A percentile compares a stretch with the other conserved stretches of the same genome.
Conservation (phyloP, 2,888 invertebrate species). For the Macaria liturata region DNA sequence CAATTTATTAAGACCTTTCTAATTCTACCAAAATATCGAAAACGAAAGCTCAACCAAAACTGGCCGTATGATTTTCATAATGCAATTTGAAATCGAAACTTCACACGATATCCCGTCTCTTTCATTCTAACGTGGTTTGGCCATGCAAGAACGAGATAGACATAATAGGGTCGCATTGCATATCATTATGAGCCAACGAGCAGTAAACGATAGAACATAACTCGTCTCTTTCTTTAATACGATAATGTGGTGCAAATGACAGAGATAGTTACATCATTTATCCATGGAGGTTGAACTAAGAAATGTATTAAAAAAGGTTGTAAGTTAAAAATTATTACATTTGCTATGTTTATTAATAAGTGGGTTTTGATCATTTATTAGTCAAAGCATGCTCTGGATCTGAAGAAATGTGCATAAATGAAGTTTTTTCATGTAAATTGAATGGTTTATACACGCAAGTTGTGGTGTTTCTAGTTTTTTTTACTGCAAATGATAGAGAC, state of each 20-base stretch:
- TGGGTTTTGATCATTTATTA: conserved; percentile 23
- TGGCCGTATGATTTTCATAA: conserved; percentile 27
- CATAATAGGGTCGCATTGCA: conserved; percentile 45
- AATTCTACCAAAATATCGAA: conserved; percentile 5
- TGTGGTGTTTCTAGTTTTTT: neutral
- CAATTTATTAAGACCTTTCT: conserved; percentile 12
- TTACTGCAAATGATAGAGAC: neutral
- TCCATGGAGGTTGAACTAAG: conserved; percentile 14
- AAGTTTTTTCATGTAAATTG: conserved; percentile 5
- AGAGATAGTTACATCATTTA: conserved; percentile 27
- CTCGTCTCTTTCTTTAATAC: conserved; percentile 34
- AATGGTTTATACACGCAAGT: neutral
- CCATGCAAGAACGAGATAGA: conserved; percentile 31
- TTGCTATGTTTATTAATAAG: conserved; percentile 19
- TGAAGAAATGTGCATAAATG: conserved; percentile 6
- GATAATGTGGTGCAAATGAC: conserved; percentile 23
- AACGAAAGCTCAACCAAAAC: conserved; percentile 33
- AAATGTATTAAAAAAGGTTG: conserved; percentile 5
- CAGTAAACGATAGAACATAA: conserved; percentile 26
- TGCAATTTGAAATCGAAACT: conserved; percentile 39
- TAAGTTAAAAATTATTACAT: conserved; percentile 20
- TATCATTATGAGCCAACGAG: conserved; percentile 44
- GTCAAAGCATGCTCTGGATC: conserved; percentile 10
- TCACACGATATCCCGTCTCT: conserved; percentile 28
- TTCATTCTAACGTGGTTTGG: conserved; percentile 7